Evolutionary conservation across 2,113 vertebrate genomes (phyloP).

Genomic region (Labeo catla): DNA sequence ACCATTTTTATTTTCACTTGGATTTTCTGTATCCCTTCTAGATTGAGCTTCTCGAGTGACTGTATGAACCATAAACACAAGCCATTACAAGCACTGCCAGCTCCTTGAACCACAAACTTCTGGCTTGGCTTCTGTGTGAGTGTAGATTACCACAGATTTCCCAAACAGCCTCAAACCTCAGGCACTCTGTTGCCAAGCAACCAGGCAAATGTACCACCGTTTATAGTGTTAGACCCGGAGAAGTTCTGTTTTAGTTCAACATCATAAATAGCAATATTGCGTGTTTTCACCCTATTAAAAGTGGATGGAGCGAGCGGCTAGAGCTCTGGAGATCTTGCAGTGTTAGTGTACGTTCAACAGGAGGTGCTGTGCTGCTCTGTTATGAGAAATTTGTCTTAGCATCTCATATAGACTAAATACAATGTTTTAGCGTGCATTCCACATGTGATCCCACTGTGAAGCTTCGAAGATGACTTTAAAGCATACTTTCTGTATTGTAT

Average conservation of each 20-base stretch:
- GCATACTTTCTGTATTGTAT: background rate
- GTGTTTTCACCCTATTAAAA: slow-evolving; percentile 8
- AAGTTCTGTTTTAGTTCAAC: slow-evolving; percentile 14
- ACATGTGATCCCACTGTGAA: background rate
- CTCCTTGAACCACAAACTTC: slow-evolving; percentile 31
- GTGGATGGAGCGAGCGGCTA: background rate
- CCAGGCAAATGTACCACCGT: slow-evolving; percentile 2
- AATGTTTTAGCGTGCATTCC: background rate
- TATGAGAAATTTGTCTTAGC: background rate
- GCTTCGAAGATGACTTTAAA: background rate
- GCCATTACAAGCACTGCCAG: slow-evolving; percentile 17
- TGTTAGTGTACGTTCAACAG: slow-evolving; percentile 32
- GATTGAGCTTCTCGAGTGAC: slow-evolving; percentile 12
- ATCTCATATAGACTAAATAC: background rate
- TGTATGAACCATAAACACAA: slow-evolving; percentile 32
- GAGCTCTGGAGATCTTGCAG: background rate
- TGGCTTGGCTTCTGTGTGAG: background rate
- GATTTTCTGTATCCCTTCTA: slow-evolving; percentile 22
- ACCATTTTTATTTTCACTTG: slow-evolving; percentile 11
- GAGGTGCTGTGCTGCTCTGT: slow-evolving; percentile 27
- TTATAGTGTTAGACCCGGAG: background rate
- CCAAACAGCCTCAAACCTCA: slow-evolving; percentile 34
- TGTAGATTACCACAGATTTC: slow-evolving; percentile 45
- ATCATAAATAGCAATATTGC: slow-evolving; percentile 3
- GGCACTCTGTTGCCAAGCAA: slow-evolving; percentile 43